Evolutionary conservation across 2,113 vertebrate species (phyloP).

Genomic region (Xiphophorus hellerii): DNA sequence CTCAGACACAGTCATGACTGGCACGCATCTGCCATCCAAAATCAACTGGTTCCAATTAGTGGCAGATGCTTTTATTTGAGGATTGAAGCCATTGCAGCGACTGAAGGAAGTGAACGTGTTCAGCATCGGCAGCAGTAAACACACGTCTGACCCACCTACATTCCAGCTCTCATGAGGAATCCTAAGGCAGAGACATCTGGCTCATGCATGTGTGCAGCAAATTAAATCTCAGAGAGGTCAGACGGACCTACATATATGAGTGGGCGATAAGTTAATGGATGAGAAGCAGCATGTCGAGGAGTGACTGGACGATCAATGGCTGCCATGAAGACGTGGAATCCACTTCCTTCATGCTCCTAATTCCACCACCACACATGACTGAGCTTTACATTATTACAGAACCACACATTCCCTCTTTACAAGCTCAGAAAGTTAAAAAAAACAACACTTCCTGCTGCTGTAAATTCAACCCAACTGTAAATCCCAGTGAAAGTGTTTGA

Average conservation of each 20-base stretch:
- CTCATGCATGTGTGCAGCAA: background rate
- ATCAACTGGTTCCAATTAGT: no score
- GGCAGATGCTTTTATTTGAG: no score
- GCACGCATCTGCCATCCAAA: no score
- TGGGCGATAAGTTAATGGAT: background rate
- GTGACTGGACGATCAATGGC: no score
- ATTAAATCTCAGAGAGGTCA: background rate
- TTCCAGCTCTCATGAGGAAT: constrained; percentile 36
- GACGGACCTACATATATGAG: background rate
- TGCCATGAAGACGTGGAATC: background rate
- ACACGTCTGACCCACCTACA: constrained; percentile 40
- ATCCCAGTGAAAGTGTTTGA: background rate
- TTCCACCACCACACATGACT: constrained; percentile 11
- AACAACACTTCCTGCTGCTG: constrained; percentile 23
- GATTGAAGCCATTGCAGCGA: no score
- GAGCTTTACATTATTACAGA: constrained; percentile 9
- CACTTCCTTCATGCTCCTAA: constrained; percentile 61
- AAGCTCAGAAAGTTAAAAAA: background rate
- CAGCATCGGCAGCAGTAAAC: no score
- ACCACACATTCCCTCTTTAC: constrained; percentile 7
- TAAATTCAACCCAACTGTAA: constrained; percentile 1
- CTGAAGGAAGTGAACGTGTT: no score
- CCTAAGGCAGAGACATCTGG: constrained; percentile 48
- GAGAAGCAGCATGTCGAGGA: background rate
- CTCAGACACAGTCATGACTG: no score